Conservation (phyloP, 2,888 invertebrate species). For the Stenichneumon culpator region DNA sequence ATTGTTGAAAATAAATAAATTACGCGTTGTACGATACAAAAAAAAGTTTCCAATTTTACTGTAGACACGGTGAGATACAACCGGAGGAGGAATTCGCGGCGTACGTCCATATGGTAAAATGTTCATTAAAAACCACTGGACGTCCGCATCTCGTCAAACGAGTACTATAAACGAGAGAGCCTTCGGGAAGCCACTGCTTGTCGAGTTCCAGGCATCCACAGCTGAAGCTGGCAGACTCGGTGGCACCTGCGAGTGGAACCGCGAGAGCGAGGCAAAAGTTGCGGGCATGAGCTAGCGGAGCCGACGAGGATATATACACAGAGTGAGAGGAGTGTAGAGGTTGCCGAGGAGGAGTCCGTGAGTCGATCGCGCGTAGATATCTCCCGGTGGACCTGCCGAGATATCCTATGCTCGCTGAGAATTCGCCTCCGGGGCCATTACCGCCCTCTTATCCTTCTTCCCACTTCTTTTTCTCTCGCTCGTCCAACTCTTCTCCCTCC, state of each 20-base stretch:
- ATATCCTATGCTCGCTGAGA: slow-evolving; percentile 74
- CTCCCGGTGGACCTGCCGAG: slow-evolving; percentile 58
- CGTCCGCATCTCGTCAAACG: slow-evolving; percentile 65
- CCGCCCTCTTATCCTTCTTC: slow-evolving; percentile 70
- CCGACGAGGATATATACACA: slow-evolving; percentile 38
- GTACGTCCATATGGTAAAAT: slow-evolving; percentile 28
- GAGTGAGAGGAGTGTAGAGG: slow-evolving; percentile 23
- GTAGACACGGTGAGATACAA: background rate
- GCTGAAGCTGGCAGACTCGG: slow-evolving; percentile 52
- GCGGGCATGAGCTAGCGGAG: slow-evolving; percentile 24
- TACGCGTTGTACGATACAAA: background rate
- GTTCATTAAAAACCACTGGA: slow-evolving; percentile 40
- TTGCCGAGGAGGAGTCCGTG: slow-evolving; percentile 45
- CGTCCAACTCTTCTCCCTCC: slow-evolving; percentile 42
- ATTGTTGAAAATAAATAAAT: background rate
- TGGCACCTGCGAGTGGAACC: slow-evolving; percentile 62
- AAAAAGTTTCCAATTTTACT: background rate
- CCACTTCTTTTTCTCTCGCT: slow-evolving; percentile 47
- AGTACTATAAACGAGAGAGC: slow-evolving; percentile 64
- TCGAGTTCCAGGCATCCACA: slow-evolving; percentile 31
- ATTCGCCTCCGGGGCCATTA: slow-evolving; percentile 77
- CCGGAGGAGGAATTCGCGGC: slow-evolving; percentile 45
- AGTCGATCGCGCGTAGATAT: slow-evolving; percentile 69
- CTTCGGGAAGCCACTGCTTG: slow-evolving; percentile 11
- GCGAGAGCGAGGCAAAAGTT: slow-evolving; percentile 57